A percentile compares a stretch with the other conserved stretches of the same genome.
Conservation (phyloP, 2,797 vertebrate species). For the Phrynocephalus guinanensis region DNA sequence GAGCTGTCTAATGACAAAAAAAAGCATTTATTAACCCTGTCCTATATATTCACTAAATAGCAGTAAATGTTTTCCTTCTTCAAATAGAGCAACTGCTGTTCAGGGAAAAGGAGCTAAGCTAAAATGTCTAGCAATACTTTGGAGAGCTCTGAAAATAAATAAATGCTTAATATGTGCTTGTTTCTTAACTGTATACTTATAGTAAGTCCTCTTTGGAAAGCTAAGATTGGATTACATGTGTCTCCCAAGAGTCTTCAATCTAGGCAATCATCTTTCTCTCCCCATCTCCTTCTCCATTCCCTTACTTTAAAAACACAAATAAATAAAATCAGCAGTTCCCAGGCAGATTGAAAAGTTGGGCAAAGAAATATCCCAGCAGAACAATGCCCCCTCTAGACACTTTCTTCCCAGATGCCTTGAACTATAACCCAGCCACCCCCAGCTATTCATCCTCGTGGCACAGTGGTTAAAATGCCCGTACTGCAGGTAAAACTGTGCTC, state of each 20-base stretch:
- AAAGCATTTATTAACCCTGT: constrained; percentile 21
- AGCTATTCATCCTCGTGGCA: too few species aligned
- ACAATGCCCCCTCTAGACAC: too few species aligned
- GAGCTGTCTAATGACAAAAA: too few species aligned
- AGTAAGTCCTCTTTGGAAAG: constrained; percentile 2
- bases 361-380: neutral
- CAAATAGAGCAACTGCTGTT: neutral
- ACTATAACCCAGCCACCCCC: too few species aligned
- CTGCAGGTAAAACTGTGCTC: too few species aligned
- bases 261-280: neutral
- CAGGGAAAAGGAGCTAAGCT: constrained; percentile 9
- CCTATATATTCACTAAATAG: constrained; percentile 2
- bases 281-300: too few species aligned
- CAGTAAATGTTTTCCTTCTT: neutral
- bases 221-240: neutral
- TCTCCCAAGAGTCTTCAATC: neutral
- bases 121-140: constrained; percentile 15
- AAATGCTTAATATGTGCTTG: neutral
- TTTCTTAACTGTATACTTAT: neutral
- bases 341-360: neutral
- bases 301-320: neutral
- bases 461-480: too few species aligned
- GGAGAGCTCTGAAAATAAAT: neutral
- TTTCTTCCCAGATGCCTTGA: too few species aligned
- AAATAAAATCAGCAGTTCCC: neutral